Evolutionary conservation across 2,888 invertebrate species (phyloP).

Genomic region (Caenorhabditis japonica): DNA sequence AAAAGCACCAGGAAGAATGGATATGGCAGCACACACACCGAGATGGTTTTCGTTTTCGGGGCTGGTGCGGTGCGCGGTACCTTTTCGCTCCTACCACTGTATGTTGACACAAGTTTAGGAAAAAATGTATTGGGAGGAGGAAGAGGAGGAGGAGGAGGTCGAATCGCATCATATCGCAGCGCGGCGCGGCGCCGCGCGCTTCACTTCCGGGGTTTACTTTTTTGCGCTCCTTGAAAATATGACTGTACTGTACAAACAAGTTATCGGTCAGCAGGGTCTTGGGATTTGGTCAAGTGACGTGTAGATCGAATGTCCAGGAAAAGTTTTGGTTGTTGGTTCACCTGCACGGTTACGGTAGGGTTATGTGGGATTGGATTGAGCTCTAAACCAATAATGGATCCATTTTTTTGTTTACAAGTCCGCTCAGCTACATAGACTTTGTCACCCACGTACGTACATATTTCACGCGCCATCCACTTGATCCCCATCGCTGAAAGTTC

Average conservation of each 20-base stretch:
- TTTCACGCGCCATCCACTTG: no score
- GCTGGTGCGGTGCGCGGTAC: conserved; percentile 38
- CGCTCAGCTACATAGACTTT: no score
- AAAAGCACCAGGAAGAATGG: neutral
- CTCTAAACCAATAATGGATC: no score
- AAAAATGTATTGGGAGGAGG: conserved; percentile 27
- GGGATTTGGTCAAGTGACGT: conserved; percentile 14
- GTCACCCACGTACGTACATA: no score
- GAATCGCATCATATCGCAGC: conserved; percentile 14
- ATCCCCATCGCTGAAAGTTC: no score
- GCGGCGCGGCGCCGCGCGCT: conserved; percentile 26
- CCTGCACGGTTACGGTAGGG: conserved; percentile 9
- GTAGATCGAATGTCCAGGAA: conserved; percentile 5
- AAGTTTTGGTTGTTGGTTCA: conserved; percentile 26
- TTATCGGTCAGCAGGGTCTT: conserved; percentile 29
- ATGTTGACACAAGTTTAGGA: conserved; percentile 60
- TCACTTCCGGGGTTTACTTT: conserved; percentile 54
- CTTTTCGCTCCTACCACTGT: conserved; percentile 55
- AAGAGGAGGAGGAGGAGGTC: conserved; percentile 6
- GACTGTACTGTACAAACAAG: conserved; percentile 34
- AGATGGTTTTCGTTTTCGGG: neutral
- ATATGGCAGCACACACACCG: no score
- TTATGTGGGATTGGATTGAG: no score
- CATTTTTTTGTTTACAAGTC: no score
- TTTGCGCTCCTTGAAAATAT: conserved; percentile 6